phyloP scores from a whole-genome alignment of 2,888 invertebrate species.

The Synergus japonicus region DNA sequence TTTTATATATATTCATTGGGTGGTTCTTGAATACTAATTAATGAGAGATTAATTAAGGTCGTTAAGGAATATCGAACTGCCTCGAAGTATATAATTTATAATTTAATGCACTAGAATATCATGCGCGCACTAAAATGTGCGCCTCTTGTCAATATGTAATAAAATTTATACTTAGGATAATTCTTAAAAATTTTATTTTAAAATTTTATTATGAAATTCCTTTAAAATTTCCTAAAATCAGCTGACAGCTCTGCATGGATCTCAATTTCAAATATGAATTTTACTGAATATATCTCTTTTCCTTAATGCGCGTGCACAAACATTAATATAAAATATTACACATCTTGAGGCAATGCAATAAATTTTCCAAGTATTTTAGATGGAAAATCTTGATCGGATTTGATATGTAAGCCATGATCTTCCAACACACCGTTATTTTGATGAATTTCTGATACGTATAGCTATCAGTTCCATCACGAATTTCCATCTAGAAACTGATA shows the following conservation, averaged over 20 bases:
- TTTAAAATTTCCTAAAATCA: too few species aligned
- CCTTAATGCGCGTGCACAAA: slow-evolving; percentile 7
- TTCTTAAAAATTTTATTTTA: too few species aligned
- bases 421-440: neutral
- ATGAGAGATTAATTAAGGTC: neutral
- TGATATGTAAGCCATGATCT: neutral
- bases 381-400: slow-evolving; percentile 24
- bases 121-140: too few species aligned
- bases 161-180: too few species aligned
- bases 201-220: too few species aligned
- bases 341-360: slow-evolving; percentile 4
- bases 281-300: neutral
- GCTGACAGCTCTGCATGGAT: too few species aligned
- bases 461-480: neutral
- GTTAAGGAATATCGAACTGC: neutral
- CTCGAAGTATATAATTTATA: too few species aligned
- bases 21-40: neutral
- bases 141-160: too few species aligned
- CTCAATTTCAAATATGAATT: neutral
- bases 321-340: neutral
- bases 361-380: slow-evolving; percentile 5
- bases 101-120: neutral
- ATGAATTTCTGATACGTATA: slow-evolving; percentile 15
- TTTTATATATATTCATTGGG: neutral
- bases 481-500: slow-evolving; percentile 20